A percentile compares a stretch with the other conserved stretches of the same genome.
phyloP scores from a whole-genome alignment of 2,113 vertebrate species.

The Protobothrops flavoviridis region DNA sequence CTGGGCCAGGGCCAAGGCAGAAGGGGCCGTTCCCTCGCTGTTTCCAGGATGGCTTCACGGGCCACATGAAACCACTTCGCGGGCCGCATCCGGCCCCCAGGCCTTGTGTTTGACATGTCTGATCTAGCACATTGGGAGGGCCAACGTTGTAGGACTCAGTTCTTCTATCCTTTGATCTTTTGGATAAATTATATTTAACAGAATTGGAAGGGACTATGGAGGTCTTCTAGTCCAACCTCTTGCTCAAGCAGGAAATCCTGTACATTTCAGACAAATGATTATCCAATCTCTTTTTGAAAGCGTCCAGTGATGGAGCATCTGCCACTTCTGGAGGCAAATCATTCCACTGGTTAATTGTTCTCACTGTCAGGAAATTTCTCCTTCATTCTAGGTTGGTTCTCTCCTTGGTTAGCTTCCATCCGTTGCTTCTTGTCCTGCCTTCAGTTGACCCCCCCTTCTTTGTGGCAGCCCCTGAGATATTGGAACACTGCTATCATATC shows the following conservation, averaged over 20 bases:
- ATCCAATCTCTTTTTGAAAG: background rate
- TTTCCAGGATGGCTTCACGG: too few species aligned
- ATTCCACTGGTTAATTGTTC: background rate
- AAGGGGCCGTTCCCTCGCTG: too few species aligned
- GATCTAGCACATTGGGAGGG: background rate
- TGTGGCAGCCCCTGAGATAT: background rate
- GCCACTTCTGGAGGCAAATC: background rate
- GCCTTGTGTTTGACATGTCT: too few species aligned
- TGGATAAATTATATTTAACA: background rate
- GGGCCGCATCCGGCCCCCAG: too few species aligned
- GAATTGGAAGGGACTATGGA: too few species aligned
- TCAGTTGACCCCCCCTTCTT: background rate
- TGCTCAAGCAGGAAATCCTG: background rate
- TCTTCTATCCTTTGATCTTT: background rate
- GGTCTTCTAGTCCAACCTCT: too few species aligned
- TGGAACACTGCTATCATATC: background rate
- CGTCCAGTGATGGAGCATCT: background rate
- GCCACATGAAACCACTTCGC: too few species aligned
- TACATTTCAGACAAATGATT: background rate
- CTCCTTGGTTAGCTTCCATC: background rate
- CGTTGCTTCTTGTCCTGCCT: background rate
- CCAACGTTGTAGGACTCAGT: background rate
- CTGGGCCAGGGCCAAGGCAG: too few species aligned
- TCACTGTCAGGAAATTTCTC: background rate
- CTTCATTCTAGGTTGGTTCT: background rate